Evolutionary conservation across 2,113 vertebrate species (phyloP).

Genomic region (Cricetomys ansorgei): DNA sequence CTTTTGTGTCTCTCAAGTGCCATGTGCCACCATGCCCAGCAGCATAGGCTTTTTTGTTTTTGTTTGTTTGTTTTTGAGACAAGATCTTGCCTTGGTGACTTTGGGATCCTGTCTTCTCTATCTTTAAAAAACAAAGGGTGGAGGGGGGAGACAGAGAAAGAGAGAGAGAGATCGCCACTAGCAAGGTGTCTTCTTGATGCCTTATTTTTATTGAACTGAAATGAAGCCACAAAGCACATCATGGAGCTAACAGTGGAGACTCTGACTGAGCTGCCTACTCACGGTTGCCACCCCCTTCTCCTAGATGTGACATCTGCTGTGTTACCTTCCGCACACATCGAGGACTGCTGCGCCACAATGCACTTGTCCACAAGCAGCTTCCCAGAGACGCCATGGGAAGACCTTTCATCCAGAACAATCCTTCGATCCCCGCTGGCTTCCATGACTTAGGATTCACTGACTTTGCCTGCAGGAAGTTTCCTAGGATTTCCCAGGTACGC

Average conservation of each 20-base stretch:
- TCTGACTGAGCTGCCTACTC: not conserved
- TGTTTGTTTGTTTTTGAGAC: not conserved
- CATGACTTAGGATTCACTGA: conserved; percentile 98
- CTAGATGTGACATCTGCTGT: conserved; percentile 96
- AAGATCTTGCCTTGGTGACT: not conserved
- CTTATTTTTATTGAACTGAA: not conserved
- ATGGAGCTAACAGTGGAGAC: fast-evolving
- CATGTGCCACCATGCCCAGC: not conserved
- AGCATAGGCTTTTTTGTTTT: not conserved
- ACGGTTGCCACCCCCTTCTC: not conserved
- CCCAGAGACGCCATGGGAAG: conserved; percentile 94
- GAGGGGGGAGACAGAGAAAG: not conserved
- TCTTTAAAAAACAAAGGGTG: not conserved
- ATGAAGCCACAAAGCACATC: not conserved
- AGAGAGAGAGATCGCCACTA: not conserved
- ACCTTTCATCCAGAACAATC: conserved; percentile 99
- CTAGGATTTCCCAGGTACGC: conserved; percentile 96
- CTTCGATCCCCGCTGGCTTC: conserved; percentile 97
- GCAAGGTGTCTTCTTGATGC: not conserved
- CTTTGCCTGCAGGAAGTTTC: conserved; percentile 98
- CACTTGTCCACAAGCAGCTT: conserved; percentile 95
- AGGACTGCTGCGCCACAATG: conserved; percentile 95
- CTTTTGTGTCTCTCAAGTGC: not conserved
- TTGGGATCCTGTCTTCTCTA: not conserved
- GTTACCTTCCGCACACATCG: conserved; percentile 97